Conservation (phyloP, 1,140 invertebrate genomes). For the Dendroctonus valens region DNA sequence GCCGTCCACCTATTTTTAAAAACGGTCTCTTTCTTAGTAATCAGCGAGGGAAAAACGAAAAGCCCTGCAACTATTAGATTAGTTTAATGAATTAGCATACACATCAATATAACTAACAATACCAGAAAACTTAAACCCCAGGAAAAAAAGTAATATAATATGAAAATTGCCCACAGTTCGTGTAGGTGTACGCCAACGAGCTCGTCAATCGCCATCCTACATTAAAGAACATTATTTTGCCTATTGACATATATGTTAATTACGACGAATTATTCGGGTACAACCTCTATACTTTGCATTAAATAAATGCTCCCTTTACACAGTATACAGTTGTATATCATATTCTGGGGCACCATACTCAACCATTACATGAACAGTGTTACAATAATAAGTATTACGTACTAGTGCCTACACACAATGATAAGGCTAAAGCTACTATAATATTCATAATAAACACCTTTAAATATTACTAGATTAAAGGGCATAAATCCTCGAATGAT, state of each 20-base stretch:
- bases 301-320: constrained; percentile 69
- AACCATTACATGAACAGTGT: constrained; percentile 14
- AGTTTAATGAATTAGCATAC: constrained; percentile 49
- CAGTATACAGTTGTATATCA: constrained; percentile 40
- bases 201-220: constrained; percentile 6
- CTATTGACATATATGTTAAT: constrained; percentile 53
- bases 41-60: background rate
- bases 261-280: constrained; percentile 51
- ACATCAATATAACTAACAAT: constrained; percentile 48
- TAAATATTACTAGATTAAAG: constrained; percentile 35
- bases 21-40: no score
- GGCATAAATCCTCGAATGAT: constrained; percentile 13
- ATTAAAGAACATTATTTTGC: constrained; percentile 23
- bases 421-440: constrained; percentile 41
- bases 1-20: no score
- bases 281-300: constrained; percentile 87
- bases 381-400: constrained; percentile 31
- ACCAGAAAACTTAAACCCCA: constrained; percentile 25
- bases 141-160: constrained; percentile 22
- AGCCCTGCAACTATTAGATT: constrained; percentile 29
- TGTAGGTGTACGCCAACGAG: constrained; percentile 13
- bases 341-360: constrained; percentile 39
- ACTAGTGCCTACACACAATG: constrained; percentile 36
- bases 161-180: constrained; percentile 18
- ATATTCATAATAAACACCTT: constrained; percentile 38